phyloP scores from a whole-genome alignment of 2,113 vertebrate genomes.

The Axis porcinus region DNA sequence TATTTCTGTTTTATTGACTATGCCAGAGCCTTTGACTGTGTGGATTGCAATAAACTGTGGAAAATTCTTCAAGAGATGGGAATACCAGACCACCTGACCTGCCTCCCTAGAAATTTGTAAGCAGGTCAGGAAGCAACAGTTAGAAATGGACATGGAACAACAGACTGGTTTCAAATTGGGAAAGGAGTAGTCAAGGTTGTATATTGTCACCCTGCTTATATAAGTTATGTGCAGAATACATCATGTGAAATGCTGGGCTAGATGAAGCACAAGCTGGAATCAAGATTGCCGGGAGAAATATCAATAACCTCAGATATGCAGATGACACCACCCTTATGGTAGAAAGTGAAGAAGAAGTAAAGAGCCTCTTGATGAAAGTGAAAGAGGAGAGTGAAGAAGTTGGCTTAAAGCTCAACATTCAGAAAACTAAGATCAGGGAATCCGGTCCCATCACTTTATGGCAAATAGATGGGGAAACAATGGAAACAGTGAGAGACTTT shows the following conservation, averaged over 20 bases:
- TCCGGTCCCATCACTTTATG: background rate
- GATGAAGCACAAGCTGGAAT: background rate
- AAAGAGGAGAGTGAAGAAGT: background rate
- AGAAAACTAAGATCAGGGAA: background rate
- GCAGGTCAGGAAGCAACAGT: background rate
- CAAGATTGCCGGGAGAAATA: background rate
- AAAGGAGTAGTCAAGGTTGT: background rate
- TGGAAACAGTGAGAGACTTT: background rate
- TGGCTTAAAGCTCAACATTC: background rate
- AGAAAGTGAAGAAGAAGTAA: background rate
- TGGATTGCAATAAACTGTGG: background rate
- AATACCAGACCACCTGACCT: background rate
- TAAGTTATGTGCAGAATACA: background rate
- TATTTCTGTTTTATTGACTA: background rate
- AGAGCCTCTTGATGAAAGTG: background rate
- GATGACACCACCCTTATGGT: background rate
- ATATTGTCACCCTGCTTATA: background rate
- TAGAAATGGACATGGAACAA: background rate
- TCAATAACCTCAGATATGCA: background rate
- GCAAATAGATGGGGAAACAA: background rate
- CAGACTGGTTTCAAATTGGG: background rate
- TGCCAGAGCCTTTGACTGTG: background rate
- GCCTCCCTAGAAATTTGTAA: background rate
- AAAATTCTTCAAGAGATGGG: background rate
- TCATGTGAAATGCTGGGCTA: background rate